Conservation (phyloP, 2,797 vertebrate genomes). For the Rhinophrynus dorsalis region DNA sequence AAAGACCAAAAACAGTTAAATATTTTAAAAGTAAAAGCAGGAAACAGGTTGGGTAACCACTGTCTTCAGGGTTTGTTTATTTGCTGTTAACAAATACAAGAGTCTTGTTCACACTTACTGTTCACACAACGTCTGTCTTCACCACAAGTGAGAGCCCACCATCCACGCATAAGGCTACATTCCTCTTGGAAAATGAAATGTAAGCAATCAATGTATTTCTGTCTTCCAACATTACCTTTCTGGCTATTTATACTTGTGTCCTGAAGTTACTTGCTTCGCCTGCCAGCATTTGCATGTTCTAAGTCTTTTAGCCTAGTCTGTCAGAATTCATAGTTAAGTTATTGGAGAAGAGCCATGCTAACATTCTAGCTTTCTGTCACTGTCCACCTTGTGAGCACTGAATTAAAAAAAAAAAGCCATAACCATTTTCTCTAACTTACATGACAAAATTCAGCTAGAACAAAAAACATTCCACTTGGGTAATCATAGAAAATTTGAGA, state of each 20-base stretch:
- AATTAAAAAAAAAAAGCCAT: conserved; percentile 9
- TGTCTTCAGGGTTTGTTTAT: too few relatives aligned
- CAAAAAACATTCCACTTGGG: neutral
- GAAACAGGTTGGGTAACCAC: neutral
- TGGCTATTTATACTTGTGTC: conserved; percentile 14
- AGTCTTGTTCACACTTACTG: neutral
- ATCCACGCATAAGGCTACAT: neutral
- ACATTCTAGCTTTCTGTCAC: conserved; percentile 17
- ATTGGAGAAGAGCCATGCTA: conserved; percentile 15
- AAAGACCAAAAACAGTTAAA: neutral
- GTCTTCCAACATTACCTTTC: neutral
- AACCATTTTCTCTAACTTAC: neutral
- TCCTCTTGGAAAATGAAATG: neutral
- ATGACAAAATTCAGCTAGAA: conserved; percentile 4
- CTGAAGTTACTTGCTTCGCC: neutral
- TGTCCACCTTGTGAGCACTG: neutral
- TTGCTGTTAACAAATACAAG: neutral
- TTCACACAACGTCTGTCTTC: neutral
- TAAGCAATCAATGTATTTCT: neutral
- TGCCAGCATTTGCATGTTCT: conserved; percentile 19
- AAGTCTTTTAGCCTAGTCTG: conserved; percentile 4
- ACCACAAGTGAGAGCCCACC: neutral
- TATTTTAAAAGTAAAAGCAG: neutral
- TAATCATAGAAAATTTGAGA: too few relatives aligned
- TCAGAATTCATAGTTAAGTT: conserved; percentile 12